These are phyloP conservation scores for Synanthedon formicaeformis DNA, from an alignment of 2,888 invertebrate genomes.

Conservation along the genomic window DNA sequence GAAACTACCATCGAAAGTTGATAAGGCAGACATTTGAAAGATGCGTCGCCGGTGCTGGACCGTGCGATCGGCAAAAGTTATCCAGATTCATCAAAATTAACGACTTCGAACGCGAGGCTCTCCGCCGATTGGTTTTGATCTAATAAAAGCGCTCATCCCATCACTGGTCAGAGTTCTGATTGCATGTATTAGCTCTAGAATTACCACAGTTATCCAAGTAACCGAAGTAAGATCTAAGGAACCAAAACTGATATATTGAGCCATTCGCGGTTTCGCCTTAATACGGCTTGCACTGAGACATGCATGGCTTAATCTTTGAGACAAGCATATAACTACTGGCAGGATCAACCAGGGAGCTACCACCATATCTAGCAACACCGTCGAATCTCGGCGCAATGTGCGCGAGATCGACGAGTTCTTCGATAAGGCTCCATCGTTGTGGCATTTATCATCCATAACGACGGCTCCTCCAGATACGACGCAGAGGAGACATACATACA, in stretches of 20 bases:
- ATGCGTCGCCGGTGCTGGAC: too few species aligned
- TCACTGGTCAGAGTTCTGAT: too few species aligned
- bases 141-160: too few species aligned
- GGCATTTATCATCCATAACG: too few species aligned
- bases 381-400: not conserved
- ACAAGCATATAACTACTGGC: not conserved
- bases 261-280: not conserved
- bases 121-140: slow-evolving; percentile 38
- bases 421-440: too few species aligned
- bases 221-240: not conserved
- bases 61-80: slow-evolving; percentile 23
- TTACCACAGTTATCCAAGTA: not conserved
- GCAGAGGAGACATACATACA: too few species aligned
- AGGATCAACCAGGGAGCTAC: not conserved
- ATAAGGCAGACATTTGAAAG: slow-evolving; percentile 65
- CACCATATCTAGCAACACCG: not conserved
- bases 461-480: too few species aligned
- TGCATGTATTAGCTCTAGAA: too few species aligned
- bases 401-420: too few species aligned
- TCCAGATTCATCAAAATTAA: slow-evolving; percentile 4
- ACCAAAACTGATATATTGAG: not conserved
- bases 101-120: slow-evolving; percentile 8
- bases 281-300: not conserved
- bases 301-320: not conserved
- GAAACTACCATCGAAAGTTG: slow-evolving; percentile 71